phyloP scores from a whole-genome alignment of 2,888 invertebrate species.

The Drosophila meridionalis region DNA sequence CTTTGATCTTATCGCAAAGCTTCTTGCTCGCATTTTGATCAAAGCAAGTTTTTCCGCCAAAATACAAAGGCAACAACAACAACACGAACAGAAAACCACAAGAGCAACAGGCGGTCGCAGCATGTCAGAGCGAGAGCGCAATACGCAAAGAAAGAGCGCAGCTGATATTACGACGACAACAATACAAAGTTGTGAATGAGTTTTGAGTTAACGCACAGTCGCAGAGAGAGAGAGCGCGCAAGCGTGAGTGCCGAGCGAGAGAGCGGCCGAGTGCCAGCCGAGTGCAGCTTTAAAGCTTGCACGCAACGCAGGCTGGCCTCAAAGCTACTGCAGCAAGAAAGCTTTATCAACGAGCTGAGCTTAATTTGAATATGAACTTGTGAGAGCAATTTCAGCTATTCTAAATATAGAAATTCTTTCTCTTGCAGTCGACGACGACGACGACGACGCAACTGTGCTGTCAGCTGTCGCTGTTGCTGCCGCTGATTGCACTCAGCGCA shows the following conservation, averaged over 20 bases:
- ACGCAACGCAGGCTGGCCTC: background rate
- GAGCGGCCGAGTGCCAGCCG: constrained; percentile 2
- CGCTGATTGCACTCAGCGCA: constrained; percentile 44
- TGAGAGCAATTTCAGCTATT: background rate
- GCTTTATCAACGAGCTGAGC: background rate
- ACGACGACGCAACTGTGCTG: constrained; percentile 30
- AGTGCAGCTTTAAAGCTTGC: constrained; percentile 15
- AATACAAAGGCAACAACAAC: constrained; percentile 68
- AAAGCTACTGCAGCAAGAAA: constrained; percentile 1
- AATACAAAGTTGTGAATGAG: constrained; percentile 57
- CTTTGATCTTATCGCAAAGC: constrained; percentile 85
- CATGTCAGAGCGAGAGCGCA: constrained; percentile 17
- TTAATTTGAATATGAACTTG: background rate
- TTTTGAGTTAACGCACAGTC: constrained; percentile 14
- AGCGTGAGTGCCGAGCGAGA: background rate
- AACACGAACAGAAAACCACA: constrained; percentile 53
- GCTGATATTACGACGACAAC: constrained; percentile 42
- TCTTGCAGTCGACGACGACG: constrained; percentile 40
- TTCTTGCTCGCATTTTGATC: constrained; percentile 86
- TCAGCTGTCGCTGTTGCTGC: constrained; percentile 42
- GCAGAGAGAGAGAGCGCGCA: background rate
- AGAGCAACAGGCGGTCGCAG: constrained; percentile 52
- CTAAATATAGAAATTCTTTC: constrained; percentile 10
- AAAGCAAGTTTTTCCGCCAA: constrained; percentile 86
- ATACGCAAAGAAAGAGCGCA: background rate